phyloP scores from a whole-genome alignment of 2,888 invertebrate species.

The Drosophila tanythrix region DNA sequence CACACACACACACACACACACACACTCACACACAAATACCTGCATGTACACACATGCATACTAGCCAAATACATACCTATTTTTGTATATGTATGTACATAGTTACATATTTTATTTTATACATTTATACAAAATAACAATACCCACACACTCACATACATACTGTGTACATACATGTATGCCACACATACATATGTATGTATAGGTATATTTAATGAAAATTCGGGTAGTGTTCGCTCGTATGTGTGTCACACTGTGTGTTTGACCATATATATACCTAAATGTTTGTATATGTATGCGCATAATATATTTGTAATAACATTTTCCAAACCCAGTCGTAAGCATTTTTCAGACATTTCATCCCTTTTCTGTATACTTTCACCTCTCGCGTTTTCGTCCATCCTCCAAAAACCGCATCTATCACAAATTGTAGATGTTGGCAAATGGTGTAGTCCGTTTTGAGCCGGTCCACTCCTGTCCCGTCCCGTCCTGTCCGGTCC shows the following conservation, averaged over 20 bases:
- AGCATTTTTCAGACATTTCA: slow-evolving; percentile 78
- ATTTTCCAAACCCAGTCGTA: slow-evolving; percentile 74
- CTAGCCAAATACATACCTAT: slow-evolving; percentile 10
- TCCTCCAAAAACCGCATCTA: slow-evolving; percentile 79
- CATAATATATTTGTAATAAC: slow-evolving; percentile 80
- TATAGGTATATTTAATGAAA: slow-evolving; percentile 49
- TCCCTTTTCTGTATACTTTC: slow-evolving; percentile 79
- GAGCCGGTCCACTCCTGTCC: slow-evolving; percentile 41
- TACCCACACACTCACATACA: slow-evolving; percentile 10
- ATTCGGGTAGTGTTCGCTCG: slow-evolving; percentile 26
- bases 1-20: slow-evolving; percentile 22
- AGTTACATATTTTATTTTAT: slow-evolving; percentile 32
- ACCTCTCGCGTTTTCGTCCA: slow-evolving; percentile 73
- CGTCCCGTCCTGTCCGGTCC: slow-evolving; percentile 26
- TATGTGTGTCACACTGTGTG: slow-evolving; percentile 16
- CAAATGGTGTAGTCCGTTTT: slow-evolving; percentile 57
- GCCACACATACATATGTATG: slow-evolving; percentile 7
- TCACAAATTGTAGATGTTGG: slow-evolving; percentile 72
- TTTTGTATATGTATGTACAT: neutral
- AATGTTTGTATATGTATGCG: slow-evolving; percentile 43
- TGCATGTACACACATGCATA: slow-evolving; percentile 4
- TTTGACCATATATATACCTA: slow-evolving; percentile 5
- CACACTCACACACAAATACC: slow-evolving; percentile 22
- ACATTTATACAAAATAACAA: slow-evolving; percentile 44
- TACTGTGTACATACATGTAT: slow-evolving; percentile 23